A percentile compares a stretch with the other conserved stretches of the same genome.
Evolutionary conservation across 2,797 vertebrate species (phyloP).

Genomic region (Eulemur albifrons): DNA sequence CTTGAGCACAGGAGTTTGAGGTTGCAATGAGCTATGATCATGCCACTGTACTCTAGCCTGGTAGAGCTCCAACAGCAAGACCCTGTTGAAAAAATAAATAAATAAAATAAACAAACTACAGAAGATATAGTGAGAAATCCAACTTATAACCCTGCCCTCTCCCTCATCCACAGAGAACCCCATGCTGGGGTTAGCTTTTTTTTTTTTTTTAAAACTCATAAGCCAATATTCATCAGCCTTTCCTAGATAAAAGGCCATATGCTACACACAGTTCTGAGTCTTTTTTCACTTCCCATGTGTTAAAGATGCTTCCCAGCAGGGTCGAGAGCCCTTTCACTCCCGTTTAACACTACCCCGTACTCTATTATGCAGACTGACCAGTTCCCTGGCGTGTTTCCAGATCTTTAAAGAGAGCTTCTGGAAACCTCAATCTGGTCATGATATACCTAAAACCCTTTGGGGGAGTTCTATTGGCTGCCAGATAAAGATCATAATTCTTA

Average conservation of each 20-base stretch:
- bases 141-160: background rate
- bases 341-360: background rate
- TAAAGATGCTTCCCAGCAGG: background rate
- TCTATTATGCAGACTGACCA: no score
- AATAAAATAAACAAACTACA: background rate
- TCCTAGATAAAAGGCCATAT: background rate
- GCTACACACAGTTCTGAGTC: background rate
- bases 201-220: background rate
- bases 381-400: background rate
- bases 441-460: background rate
- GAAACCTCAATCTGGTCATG: background rate
- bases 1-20: background rate
- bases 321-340: background rate
- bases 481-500: no score
- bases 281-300: background rate
- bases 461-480: background rate
- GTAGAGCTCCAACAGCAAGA: background rate
- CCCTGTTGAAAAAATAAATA: background rate
- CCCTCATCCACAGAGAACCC: background rate
- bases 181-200: background rate
- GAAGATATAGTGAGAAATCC: background rate
- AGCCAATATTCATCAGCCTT: background rate
- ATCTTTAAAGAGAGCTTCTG: background rate
- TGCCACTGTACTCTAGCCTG: no score
- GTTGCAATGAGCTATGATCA: background rate